Evolutionary conservation across 1,140 invertebrate species (phyloP).

Genomic region (Cheumatopsyche charites): DNA sequence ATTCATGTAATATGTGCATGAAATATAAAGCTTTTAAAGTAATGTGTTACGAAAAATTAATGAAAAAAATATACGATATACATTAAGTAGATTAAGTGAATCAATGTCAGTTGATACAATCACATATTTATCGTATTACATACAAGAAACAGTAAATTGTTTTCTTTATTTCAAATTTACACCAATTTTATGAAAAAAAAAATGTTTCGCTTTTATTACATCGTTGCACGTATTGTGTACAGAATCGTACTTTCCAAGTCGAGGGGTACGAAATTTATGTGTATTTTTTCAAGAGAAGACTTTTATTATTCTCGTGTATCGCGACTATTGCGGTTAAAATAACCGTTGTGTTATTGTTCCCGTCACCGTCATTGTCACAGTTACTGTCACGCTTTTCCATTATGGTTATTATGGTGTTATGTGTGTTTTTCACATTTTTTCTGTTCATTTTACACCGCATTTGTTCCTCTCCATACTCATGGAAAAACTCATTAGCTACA

Average conservation of each 20-base stretch:
- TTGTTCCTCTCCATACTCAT: no score
- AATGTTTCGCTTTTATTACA: neutral
- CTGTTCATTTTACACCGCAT: no score
- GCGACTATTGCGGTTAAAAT: constrained; percentile 16
- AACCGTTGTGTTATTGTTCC: constrained; percentile 13
- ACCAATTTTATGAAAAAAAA: neutral
- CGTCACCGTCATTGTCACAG: constrained; percentile 24
- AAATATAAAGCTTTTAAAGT: no score
- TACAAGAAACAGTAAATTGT: no score
- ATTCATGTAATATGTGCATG: no score
- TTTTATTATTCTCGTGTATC: constrained; percentile 24
- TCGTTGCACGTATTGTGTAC: no score
- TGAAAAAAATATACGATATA: no score
- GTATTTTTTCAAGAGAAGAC: neutral
- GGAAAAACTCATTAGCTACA: no score
- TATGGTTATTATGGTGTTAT: constrained; percentile 17
- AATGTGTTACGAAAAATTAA: no score
- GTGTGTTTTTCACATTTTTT: neutral
- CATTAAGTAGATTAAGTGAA: no score
- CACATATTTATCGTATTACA: no score
- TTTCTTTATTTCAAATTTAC: neutral
- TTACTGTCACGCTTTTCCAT: constrained; percentile 24
- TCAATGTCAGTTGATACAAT: no score
- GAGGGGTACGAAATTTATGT: constrained; percentile 10
- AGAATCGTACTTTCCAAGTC: neutral